Conservation (phyloP, 2,797 vertebrate species). For the Trachurus trachurus region DNA sequence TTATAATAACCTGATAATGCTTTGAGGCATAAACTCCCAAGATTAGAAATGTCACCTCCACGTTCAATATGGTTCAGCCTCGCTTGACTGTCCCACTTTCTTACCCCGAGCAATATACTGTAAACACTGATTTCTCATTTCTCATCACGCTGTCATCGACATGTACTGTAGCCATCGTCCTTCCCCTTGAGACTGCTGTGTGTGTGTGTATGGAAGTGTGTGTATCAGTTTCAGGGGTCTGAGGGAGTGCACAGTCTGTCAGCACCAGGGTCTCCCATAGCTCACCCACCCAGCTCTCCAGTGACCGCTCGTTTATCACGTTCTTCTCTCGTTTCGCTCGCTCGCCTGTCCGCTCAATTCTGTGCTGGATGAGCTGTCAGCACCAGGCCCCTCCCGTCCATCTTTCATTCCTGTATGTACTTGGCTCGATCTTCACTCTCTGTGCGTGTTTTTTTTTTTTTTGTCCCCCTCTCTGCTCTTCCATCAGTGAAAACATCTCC, state of each 20-base stretch:
- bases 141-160: neutral
- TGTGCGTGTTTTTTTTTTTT: neutral
- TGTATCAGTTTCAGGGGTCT: conserved; percentile 32
- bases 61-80: neutral
- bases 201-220: conserved; percentile 7
- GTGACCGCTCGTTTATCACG: conserved; percentile 57
- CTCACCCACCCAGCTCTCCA: conserved; percentile 27
- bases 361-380: conserved; percentile 20
- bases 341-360: conserved; percentile 10
- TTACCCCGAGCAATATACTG: neutral
- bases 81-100: neutral
- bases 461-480: conserved; percentile 9
- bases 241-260: conserved; percentile 29
- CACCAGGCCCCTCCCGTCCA: neutral
- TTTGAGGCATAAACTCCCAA: neutral
- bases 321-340: neutral
- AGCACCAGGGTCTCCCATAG: conserved; percentile 44
- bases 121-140: neutral
- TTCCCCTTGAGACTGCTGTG: conserved; percentile 42
- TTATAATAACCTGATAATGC: neutral
- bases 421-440: neutral
- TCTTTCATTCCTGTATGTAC: conserved; percentile 30
- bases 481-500: neutral
- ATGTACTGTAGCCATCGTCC: conserved; percentile 13
- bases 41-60: neutral